Evolutionary conservation across 2,113 vertebrate genomes (phyloP).

Genomic region (Scophthalmus maximus): DNA sequence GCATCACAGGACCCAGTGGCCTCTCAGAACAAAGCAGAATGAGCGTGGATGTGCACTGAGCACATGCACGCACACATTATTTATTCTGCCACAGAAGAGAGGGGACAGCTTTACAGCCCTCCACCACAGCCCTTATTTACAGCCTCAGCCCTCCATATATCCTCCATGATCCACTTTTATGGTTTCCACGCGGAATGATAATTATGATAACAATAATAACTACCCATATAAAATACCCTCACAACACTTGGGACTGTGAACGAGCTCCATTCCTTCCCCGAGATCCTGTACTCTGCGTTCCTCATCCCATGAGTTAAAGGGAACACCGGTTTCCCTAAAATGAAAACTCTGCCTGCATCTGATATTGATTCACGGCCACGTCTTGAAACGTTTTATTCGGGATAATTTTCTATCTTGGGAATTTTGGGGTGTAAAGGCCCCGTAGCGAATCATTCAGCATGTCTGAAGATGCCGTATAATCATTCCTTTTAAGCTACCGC

Average conservation of each 20-base stretch:
- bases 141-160: conserved; percentile 60
- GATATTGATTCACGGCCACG: conserved; percentile 66
- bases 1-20: not conserved
- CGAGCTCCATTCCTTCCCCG: conserved; percentile 48
- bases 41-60: conserved; percentile 33
- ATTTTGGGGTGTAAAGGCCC: conserved; percentile 64
- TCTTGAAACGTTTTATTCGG: conserved; percentile 67
- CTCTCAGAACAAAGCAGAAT: conserved; percentile 46
- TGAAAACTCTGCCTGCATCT: conserved; percentile 60
- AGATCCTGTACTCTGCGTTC: conserved; percentile 34
- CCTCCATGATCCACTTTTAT: conserved; percentile 70
- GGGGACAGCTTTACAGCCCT: conserved; percentile 66
- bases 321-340: conserved; percentile 49
- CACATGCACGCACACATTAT: conserved; percentile 51
- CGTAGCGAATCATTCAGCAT: conserved; percentile 62
- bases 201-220: conserved; percentile 77
- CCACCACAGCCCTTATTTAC: conserved; percentile 67
- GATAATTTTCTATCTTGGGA: conserved; percentile 68
- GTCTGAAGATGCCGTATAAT: conserved; percentile 69
- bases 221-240: conserved; percentile 73
- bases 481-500: conserved; percentile 36
- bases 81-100: conserved; percentile 66
- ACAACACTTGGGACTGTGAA: conserved; percentile 58
- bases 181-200: conserved; percentile 64
- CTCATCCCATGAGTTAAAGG: conserved; percentile 38